Conservation (phyloP, 2,888 invertebrate genomes). For the Kryphioiulus occultus region DNA sequence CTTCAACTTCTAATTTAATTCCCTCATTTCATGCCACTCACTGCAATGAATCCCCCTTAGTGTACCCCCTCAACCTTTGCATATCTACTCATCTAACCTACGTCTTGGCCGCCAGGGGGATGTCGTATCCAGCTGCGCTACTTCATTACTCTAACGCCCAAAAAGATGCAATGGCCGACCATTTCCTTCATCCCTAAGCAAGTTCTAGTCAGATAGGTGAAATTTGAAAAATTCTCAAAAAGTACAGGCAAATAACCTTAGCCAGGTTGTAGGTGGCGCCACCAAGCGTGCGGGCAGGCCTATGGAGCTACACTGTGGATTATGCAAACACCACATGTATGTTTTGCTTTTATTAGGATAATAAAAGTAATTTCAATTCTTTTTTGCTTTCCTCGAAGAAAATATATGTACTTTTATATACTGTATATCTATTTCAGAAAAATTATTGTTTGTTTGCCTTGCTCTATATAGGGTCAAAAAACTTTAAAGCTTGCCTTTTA, state of each 20-base stretch:
- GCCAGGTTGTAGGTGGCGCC: background rate
- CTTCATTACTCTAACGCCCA: conserved; percentile 49
- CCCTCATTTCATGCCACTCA: conserved; percentile 2
- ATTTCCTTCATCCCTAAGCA: conserved; percentile 13
- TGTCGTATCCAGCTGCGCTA: conserved; percentile 46
- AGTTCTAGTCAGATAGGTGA: background rate
- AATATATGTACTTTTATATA: too few species aligned
- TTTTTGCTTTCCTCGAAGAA: too few species aligned
- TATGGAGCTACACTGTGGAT: background rate
- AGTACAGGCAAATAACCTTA: background rate
- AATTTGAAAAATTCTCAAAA: background rate
- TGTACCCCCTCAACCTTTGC: conserved; percentile 32
- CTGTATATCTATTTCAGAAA: too few species aligned
- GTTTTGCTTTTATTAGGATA: too few species aligned
- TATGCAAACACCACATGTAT: too few species aligned
- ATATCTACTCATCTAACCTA: conserved; percentile 37
- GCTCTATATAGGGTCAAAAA: too few species aligned
- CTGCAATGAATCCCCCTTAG: background rate
- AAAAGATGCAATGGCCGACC: conserved; percentile 40
- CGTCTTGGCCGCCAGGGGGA: conserved; percentile 39
- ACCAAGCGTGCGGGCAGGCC: background rate
- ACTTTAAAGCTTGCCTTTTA: too few species aligned
- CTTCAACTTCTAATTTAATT: background rate
- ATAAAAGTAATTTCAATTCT: too few species aligned
- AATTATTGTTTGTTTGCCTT: too few species aligned